phyloP scores from a whole-genome alignment of 2,888 invertebrate species.

The Drosophila aldrichi region DNA sequence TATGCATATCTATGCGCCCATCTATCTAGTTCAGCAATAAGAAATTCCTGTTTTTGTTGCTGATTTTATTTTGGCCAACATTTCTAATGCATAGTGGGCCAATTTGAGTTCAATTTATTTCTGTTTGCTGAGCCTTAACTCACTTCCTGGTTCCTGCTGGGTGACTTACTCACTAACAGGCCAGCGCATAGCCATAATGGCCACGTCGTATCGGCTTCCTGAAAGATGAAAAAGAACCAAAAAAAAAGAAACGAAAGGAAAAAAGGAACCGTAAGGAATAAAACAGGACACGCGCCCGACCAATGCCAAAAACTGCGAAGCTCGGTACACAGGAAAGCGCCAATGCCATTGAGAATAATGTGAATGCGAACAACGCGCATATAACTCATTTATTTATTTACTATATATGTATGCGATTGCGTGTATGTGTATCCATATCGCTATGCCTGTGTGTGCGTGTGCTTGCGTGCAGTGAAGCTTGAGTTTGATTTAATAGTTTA shows the following conservation, averaged over 20 bases:
- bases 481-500: slow-evolving; percentile 80
- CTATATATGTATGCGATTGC: slow-evolving; percentile 41
- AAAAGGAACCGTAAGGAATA: slow-evolving; percentile 28
- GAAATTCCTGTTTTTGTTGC: neutral
- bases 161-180: slow-evolving; percentile 64
- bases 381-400: slow-evolving; percentile 79
- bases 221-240: slow-evolving; percentile 61
- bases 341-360: slow-evolving; percentile 73
- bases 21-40: slow-evolving; percentile 3
- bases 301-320: slow-evolving; percentile 57
- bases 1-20: neutral
- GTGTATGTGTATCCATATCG: slow-evolving; percentile 31
- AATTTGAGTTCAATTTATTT: slow-evolving; percentile 63
- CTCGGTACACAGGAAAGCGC: slow-evolving; percentile 57
- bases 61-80: slow-evolving; percentile 20
- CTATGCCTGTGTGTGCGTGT: slow-evolving; percentile 32
- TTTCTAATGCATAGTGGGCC: slow-evolving; percentile 58
- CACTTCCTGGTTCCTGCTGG: slow-evolving; percentile 66
- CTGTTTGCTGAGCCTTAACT: slow-evolving; percentile 63
- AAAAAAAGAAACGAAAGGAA: no score
- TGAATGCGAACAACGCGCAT: slow-evolving; percentile 71
- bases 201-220: slow-evolving; percentile 75
- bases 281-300: slow-evolving; percentile 48
- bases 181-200: slow-evolving; percentile 66
- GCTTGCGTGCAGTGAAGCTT: slow-evolving; percentile 75